Conservation (phyloP, 2,888 invertebrate species). For the Mylabris sibirica region DNA sequence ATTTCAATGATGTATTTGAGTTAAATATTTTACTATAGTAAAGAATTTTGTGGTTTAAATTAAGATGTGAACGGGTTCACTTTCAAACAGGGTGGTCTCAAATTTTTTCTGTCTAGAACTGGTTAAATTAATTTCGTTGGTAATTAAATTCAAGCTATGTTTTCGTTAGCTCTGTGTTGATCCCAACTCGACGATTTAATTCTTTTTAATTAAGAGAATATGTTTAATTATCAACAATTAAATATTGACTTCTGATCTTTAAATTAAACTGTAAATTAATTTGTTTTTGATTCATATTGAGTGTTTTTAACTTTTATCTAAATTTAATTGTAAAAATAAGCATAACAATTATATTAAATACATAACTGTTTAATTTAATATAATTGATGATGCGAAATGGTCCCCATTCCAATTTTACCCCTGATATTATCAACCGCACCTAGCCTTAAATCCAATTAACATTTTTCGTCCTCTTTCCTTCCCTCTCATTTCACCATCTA, state of each 20-base stretch:
- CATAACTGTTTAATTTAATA: constrained; percentile 33
- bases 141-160: constrained; percentile 28
- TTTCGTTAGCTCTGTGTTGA: constrained; percentile 14
- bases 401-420: not conserved
- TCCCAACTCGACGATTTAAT: constrained; percentile 18
- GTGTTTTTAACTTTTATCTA: not conserved
- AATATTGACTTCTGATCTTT: not conserved
- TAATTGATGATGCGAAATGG: constrained; percentile 37
- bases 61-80: constrained; percentile 1
- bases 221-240: constrained; percentile 27
- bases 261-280: not conserved
- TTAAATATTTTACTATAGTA: not conserved
- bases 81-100: constrained; percentile 11
- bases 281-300: not conserved
- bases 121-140: constrained; percentile 26
- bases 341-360: constrained; percentile 38
- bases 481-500: too few species aligned
- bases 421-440: constrained; percentile 14
- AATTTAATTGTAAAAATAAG: not conserved
- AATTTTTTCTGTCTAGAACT: constrained; percentile 15
- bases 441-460: constrained; percentile 31
- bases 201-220: constrained; percentile 30
- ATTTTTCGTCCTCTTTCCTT: constrained; percentile 19
- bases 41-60: not conserved
- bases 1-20: not conserved